A percentile compares a stretch with the other conserved stretches of the same genome.
Conservation (phyloP, 2,797 vertebrate genomes). For the Centroberyx gerrardi region DNA sequence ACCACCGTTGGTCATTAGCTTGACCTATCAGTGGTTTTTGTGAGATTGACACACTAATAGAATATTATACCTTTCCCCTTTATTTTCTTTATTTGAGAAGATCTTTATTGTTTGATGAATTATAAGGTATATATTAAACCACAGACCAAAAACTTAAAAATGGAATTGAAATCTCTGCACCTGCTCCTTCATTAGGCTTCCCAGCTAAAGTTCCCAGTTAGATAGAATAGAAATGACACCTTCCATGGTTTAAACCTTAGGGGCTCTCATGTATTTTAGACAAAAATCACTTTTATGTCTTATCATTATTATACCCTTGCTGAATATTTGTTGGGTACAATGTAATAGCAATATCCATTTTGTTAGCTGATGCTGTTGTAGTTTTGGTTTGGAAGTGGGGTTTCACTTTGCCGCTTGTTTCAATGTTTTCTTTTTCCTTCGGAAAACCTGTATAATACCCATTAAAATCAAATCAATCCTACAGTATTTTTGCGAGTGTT, state of each 20-base stretch:
- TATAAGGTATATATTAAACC: constrained; percentile 79
- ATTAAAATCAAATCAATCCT: constrained; percentile 85
- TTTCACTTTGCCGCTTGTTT: constrained; percentile 82
- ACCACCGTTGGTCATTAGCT: constrained; percentile 46
- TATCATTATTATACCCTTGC: constrained; percentile 81
- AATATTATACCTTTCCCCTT: constrained; percentile 68
- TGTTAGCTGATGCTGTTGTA: constrained; percentile 83
- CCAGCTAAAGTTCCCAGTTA: constrained; percentile 52
- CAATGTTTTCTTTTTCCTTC: constrained; percentile 82
- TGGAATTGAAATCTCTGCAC: constrained; percentile 57
- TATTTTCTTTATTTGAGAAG: constrained; percentile 69
- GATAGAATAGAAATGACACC: constrained; percentile 65
- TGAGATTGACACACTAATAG: constrained; percentile 55
- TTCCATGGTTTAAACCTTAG: constrained; percentile 73
- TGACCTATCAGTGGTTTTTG: constrained; percentile 49
- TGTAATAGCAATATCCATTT: constrained; percentile 84
- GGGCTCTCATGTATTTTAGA: constrained; percentile 78
- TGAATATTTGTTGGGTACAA: constrained; percentile 84
- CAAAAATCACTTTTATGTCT: constrained; percentile 84
- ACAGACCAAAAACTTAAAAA: constrained; percentile 79
- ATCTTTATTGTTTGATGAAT: constrained; percentile 77
- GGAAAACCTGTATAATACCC: constrained; percentile 84
- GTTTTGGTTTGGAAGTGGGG: constrained; percentile 84
- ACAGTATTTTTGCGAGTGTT: constrained; percentile 24
- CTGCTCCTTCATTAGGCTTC: constrained; percentile 61